Base-by-base conservation (phyloP, 2,113 vertebrate species). In the Planiliza haematocheilus region DNA sequence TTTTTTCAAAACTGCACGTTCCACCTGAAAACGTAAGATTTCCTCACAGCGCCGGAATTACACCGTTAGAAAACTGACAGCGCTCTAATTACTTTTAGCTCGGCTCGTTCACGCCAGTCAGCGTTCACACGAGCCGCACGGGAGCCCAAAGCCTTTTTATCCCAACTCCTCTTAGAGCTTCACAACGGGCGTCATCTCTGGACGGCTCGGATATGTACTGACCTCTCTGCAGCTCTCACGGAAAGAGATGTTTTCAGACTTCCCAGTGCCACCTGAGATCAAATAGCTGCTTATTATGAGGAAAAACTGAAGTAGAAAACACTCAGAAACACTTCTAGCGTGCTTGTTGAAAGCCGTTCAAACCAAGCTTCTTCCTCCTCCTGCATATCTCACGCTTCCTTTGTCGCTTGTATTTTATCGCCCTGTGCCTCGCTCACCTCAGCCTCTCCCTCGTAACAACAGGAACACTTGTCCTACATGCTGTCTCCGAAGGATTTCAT, bases 401-500 rank as follows among this genome's bases (percentile, higher is more conserved):
- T 7, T 37, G 3, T 57, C 9, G 52, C 41, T 24, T 37, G 11
- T 18, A 30, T 69, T 43, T 59, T 21, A 24, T 46, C 10, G n/a
- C 34, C 24, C 18, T 38, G 21, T 20, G 36, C 20, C 4, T 34
- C 4, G 5, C 56, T 50, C 70, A 39, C 46, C 41, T 46, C 17
- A 49, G 41, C 7, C 7, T 49, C 18, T 55, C 38, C 75, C 65
- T 63, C 18, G 10, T 68, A 73, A 83, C 82, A 78, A 70, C 86
- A 68, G 71, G 37, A 52, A 70, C 55, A 52, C 60, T 83, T 81
- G 82, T 86, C 77, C 74, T 79, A 69, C 81, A 81, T 65, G 66
- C 20, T 59, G 70, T 66, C 74, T 7, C 70, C 55, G 82, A 83
- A 76, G 39, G 66, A 56, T 85, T 82, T 79, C 80, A 82, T 82